A percentile compares a stretch with the other conserved stretches of the same genome.
phyloP scores from a whole-genome alignment of 2,113 vertebrate species.

The Amazona vittata region DNA sequence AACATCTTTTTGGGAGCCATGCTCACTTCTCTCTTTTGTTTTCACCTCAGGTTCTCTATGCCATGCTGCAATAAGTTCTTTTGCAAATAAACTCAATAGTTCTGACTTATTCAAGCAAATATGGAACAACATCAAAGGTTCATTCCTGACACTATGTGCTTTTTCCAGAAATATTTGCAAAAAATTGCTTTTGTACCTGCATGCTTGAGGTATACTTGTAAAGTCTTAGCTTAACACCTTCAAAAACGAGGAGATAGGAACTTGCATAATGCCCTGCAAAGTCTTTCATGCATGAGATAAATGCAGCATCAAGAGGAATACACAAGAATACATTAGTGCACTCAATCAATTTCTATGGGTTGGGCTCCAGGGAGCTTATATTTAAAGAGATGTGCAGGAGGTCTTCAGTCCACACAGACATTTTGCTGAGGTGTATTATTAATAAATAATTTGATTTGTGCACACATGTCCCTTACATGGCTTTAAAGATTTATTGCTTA shows the following conservation, averaged over 20 bases:
- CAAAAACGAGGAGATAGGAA: not conserved
- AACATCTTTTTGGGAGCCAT: not conserved
- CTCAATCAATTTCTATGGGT: slow-evolving; percentile 31
- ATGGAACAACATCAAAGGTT: not conserved
- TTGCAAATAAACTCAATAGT: not conserved
- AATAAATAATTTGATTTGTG: slow-evolving; percentile 66
- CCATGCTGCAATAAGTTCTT: not conserved
- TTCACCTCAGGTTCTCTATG: not conserved
- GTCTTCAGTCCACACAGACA: not conserved
- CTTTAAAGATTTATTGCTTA: slow-evolving; percentile 62
- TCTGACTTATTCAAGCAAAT: not conserved
- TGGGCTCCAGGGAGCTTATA: slow-evolving; percentile 6
- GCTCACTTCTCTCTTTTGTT: not conserved
- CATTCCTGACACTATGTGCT: not conserved
- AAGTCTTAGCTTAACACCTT: not conserved
- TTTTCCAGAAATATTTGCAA: not conserved
- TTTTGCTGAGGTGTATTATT: slow-evolving; percentile 47
- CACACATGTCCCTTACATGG: slow-evolving; percentile 22
- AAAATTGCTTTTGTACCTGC: not conserved
- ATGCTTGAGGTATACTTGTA: not conserved
- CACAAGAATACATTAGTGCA: slow-evolving; percentile 11
- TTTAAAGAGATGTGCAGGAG: slow-evolving; percentile 28
- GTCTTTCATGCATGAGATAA: slow-evolving; percentile 12
- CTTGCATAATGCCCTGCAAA: not conserved
- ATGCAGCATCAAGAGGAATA: slow-evolving; percentile 14